phyloP scores from a whole-genome alignment of 2,888 invertebrate species.

The Latheticus oryzae region DNA sequence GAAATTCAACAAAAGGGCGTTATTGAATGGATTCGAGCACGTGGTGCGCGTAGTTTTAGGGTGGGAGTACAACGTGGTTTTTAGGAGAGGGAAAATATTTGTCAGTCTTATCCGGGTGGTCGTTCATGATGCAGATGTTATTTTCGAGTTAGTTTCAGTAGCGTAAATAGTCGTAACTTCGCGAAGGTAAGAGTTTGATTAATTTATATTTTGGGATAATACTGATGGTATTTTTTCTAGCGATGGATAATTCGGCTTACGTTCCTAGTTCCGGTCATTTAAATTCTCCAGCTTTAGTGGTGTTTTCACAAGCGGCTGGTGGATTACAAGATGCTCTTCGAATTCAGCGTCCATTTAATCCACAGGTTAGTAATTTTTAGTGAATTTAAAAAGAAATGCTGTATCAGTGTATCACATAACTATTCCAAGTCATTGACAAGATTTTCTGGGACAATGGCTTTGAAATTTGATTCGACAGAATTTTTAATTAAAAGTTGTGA shows the following conservation, averaged over 20 bases:
- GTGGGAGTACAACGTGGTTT: conserved; percentile 59
- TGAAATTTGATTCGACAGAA: conserved; percentile 23
- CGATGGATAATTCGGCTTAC: conserved; percentile 82
- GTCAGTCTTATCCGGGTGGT: conserved; percentile 60
- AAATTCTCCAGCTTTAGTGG: conserved; percentile 80
- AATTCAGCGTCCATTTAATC: conserved; percentile 81
- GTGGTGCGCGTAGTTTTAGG: conserved; percentile 63
- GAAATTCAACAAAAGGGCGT: conserved; percentile 45
- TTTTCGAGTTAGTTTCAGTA: conserved; percentile 44
- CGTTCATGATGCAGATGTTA: conserved; percentile 50
- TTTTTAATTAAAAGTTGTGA: conserved; percentile 2
- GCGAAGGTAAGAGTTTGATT: conserved; percentile 21
- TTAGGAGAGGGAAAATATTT: conserved; percentile 53
- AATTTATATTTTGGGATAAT: not conserved
- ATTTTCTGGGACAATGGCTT: conserved; percentile 61
- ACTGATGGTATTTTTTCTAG: too few relatives aligned
- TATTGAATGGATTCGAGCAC: conserved; percentile 54
- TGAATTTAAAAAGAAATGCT: conserved; percentile 36
- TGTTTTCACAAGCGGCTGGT: conserved; percentile 80
- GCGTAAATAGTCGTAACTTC: conserved; percentile 20
- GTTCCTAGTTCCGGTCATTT: conserved; percentile 77
- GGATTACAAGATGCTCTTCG: conserved; percentile 79
- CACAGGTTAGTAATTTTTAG: conserved; percentile 69
- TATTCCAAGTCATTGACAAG: conserved; percentile 48
- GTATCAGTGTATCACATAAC: conserved; percentile 42